These are phyloP conservation scores for Phymastichus coffea DNA, from an alignment of 1,140 invertebrate genomes.

Conservation along the genomic window DNA sequence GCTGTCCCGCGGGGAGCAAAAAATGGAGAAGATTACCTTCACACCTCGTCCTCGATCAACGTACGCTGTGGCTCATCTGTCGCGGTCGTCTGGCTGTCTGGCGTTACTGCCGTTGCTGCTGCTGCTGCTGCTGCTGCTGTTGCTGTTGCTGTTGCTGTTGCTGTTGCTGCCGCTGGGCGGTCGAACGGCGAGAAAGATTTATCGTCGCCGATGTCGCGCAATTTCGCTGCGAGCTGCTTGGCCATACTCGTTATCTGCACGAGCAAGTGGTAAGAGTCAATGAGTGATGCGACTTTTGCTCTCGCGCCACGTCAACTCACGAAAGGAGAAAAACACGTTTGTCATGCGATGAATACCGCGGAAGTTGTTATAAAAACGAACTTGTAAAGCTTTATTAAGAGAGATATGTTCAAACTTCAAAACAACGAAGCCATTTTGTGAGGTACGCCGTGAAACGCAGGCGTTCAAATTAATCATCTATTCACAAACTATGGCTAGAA, in stretches of 20 bases:
- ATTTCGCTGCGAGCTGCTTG: constrained; percentile 10
- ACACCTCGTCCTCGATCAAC: constrained; percentile 42
- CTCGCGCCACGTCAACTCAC: too few species aligned
- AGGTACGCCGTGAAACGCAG: too few species aligned
- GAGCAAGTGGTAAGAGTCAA: neutral
- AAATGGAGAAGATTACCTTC: too few species aligned
- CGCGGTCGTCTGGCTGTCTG: neutral
- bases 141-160: neutral
- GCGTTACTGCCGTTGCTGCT: neutral
- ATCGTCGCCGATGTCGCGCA: neutral
- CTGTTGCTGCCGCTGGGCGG: neutral
- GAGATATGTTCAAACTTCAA: too few species aligned
- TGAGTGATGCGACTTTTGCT: neutral
- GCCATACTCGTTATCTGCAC: constrained; percentile 13
- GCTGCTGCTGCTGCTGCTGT: neutral
- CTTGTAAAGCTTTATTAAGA: too few species aligned
- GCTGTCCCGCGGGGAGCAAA: neutral
- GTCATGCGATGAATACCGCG: too few species aligned
- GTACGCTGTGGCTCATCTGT: constrained; percentile 20
- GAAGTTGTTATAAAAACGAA: too few species aligned
- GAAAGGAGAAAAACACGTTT: too few species aligned
- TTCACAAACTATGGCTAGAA: too few species aligned
- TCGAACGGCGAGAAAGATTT: neutral
- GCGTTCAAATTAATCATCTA: too few species aligned
- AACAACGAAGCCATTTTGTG: too few species aligned